phyloP scores from a whole-genome alignment of 1,140 invertebrate species.

The Portunus trituberculatus region DNA sequence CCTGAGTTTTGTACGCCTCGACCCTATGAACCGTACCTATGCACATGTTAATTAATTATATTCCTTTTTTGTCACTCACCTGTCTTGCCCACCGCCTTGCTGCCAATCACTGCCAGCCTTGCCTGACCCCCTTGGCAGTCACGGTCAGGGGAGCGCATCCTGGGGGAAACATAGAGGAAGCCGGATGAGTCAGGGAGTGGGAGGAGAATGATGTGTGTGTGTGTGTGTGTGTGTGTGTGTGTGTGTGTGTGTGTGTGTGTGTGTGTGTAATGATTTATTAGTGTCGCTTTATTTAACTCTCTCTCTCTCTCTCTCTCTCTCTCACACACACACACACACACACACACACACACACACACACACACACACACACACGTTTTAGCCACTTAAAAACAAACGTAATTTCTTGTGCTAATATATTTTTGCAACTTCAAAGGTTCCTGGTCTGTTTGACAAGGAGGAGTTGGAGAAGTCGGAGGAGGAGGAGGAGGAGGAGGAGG shows the following conservation, averaged over 20 bases:
- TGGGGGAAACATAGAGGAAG: background rate
- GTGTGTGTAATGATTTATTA: background rate
- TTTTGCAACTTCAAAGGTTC: background rate
- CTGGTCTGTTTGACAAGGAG: background rate
- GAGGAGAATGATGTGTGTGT: background rate
- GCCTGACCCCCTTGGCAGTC: constrained; percentile 63
- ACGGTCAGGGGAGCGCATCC: constrained; percentile 70
- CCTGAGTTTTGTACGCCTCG: no score
- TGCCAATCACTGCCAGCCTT: constrained; percentile 66
- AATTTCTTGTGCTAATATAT: background rate
- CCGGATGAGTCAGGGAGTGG: background rate
- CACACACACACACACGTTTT: no score
- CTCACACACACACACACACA: background rate
- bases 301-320: constrained; percentile 35
- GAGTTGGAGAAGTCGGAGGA: background rate
- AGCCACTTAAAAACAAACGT: background rate
- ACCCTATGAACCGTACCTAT: no score
- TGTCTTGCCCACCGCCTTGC: constrained; percentile 71
- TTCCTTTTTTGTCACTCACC: constrained; percentile 32
- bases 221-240: background rate
- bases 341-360: background rate
- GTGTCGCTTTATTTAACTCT: background rate
- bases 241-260: constrained; percentile 44
- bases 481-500: no score
- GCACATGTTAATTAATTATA: no score